These are phyloP conservation scores for Endotricha flammealis DNA, from an alignment of 2,888 invertebrate genomes.

Conservation along the genomic window DNA sequence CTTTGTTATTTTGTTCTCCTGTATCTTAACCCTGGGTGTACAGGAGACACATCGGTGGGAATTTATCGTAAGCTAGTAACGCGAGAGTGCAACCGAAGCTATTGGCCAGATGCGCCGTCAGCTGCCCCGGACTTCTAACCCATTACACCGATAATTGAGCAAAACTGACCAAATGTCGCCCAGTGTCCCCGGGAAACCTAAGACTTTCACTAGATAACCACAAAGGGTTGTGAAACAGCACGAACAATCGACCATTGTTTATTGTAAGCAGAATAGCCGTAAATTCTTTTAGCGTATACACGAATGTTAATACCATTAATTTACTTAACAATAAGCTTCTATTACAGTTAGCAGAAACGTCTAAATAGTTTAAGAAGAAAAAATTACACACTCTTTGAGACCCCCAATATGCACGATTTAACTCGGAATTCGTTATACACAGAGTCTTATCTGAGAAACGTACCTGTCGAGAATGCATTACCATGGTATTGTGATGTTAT, in stretches of 20 bases:
- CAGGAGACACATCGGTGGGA: too few species aligned
- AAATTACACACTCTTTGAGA: conserved; percentile 49
- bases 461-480: conserved; percentile 73
- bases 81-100: conserved; percentile 45
- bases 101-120: conserved; percentile 56
- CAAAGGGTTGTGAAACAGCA: conserved; percentile 4
- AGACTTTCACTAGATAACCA: conserved; percentile 9
- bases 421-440: conserved; percentile 76
- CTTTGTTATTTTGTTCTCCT: conserved; percentile 27
- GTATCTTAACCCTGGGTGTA: conserved; percentile 45
- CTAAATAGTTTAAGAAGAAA: conserved; percentile 67
- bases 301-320: conserved; percentile 56
- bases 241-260: conserved; percentile 16
- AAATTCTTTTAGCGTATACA: conserved; percentile 28
- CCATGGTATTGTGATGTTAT: conserved; percentile 67
- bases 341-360: conserved; percentile 60
- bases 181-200: conserved; percentile 6
- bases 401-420: conserved; percentile 71
- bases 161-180: conserved; percentile 64
- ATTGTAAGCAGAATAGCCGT: conserved; percentile 23
- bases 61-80: conserved; percentile 53
- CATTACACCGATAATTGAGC: conserved; percentile 63
- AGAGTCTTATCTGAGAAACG: conserved; percentile 71
- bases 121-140: conserved; percentile 66
- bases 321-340: conserved; percentile 58